Evolutionary conservation across 2,797 vertebrate genomes (phyloP), one percentile per base, ranked within the genome.

Genomic region (Tauraco hartlaubi): DNA sequence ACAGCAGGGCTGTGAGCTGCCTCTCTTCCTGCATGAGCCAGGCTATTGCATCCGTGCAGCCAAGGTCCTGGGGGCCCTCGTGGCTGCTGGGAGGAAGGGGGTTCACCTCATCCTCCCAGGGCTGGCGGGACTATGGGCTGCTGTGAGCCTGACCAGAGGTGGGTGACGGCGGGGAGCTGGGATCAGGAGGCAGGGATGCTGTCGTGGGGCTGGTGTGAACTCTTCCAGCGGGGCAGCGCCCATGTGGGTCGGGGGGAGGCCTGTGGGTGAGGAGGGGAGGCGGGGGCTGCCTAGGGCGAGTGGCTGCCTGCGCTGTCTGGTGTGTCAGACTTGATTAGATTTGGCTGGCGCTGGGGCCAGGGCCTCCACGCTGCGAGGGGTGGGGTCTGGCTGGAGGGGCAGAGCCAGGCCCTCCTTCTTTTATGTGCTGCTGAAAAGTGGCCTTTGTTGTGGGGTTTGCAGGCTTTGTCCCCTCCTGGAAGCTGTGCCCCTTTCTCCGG

Each of bases 391-490:
- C 85, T 74, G 44, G 90, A 88, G 66, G 80, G 80, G 85, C 74
- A 95, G 85, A 90, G 90, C 71, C 66, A 49, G 85, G 80, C 83
- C 85, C 85, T 93, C 67, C 83, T 86, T 33, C 93, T 37, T 94
- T 96, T 85, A 90, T 96, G 80, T 41, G 74, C 83, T 79, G 83
- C 61, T 97, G 90, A 92, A 91, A 95, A 96, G 94, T 95, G 49
- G 59, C 83, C 80, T 96, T 97, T 96, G 94, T 96, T 96, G 83
- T 69, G 79, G 39, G 66, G 62, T 20, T 80, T 90, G 69, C 73
- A 35, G 92, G 73, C 94, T 95, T 96, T 95, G 96, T 94, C 69
- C 55, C n/a, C 51, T 84, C 20, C 33, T 90, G 44, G 87, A 43
- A 88, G 88, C 49, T 12, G 63, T 82, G 80, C 83, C 83, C 80